These are phyloP conservation scores for Eupithecia centaureata DNA, from an alignment of 2,888 invertebrate genomes.

Conservation along the genomic window DNA sequence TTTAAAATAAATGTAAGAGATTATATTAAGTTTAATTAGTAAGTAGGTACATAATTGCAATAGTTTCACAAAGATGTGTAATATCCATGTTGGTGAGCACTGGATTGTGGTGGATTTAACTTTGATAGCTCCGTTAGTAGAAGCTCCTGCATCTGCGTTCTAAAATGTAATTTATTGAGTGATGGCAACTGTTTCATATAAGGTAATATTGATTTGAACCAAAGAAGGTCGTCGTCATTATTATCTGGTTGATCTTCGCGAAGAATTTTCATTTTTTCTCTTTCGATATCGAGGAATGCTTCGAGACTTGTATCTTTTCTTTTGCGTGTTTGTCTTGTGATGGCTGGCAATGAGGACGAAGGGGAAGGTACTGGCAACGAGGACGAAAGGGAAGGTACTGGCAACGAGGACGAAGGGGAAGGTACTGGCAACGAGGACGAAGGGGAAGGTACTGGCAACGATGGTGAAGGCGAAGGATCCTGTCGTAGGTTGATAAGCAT, in stretches of 20 bases:
- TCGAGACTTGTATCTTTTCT: conserved; percentile 41
- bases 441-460: conserved; percentile 20
- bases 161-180: conserved; percentile 47
- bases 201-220: conserved; percentile 48
- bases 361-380: conserved; percentile 9
- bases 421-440: conserved; percentile 14
- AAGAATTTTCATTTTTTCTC: conserved; percentile 42
- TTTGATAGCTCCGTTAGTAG: conserved; percentile 46
- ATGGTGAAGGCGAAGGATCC: conserved; percentile 29
- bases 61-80: conserved; percentile 39
- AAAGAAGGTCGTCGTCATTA: conserved; percentile 43
- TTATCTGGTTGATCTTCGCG: conserved; percentile 40
- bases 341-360: conserved; percentile 45
- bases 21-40: conserved; percentile 32
- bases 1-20: conserved; percentile 26
- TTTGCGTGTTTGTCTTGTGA: conserved; percentile 45
- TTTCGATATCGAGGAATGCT: conserved; percentile 43
- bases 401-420: conserved; percentile 1
- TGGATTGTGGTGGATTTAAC: conserved; percentile 36
- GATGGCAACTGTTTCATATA: conserved; percentile 47
- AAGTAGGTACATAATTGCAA: conserved; percentile 31
- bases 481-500: conserved; percentile 30
- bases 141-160: conserved; percentile 47
- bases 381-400: not conserved
- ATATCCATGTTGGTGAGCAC: conserved; percentile 37